Evolutionary conservation across 2,888 invertebrate genomes (phyloP).

Genomic region (Ectobius pallidus): DNA sequence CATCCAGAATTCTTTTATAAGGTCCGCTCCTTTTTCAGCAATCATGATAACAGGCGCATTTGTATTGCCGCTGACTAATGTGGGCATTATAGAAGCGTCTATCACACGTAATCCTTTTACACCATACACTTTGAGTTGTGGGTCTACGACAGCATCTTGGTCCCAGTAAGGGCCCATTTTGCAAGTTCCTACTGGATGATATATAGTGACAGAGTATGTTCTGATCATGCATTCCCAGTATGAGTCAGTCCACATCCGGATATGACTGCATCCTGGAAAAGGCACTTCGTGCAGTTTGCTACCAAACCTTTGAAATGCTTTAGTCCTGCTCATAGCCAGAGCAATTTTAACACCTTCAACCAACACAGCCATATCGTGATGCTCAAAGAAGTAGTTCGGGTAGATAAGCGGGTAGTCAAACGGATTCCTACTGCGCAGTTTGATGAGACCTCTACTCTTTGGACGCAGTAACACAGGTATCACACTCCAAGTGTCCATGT

Average conservation of each 20-base stretch:
- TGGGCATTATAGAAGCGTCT: conserved; percentile 88
- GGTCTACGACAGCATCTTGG: conserved; percentile 81
- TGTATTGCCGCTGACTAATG: conserved; percentile 82
- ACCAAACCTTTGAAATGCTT: conserved; percentile 65
- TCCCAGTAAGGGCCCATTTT: conserved; percentile 93
- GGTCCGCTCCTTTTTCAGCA: conserved; percentile 86
- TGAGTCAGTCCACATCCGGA: conserved; percentile 71
- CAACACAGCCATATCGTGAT: conserved; percentile 77
- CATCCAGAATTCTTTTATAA: conserved; percentile 83
- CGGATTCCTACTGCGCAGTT: conserved; percentile 81
- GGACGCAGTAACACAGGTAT: conserved; percentile 86
- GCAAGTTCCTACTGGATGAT: conserved; percentile 85
- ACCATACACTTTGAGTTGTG: conserved; percentile 68
- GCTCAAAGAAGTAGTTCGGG: conserved; percentile 87
- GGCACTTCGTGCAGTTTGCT: conserved; percentile 71
- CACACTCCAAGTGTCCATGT: conserved; percentile 82
- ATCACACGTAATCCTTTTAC: conserved; percentile 78
- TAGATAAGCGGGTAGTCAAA: conserved; percentile 88
- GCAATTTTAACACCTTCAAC: conserved; percentile 87
- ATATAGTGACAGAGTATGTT: conserved; percentile 81
- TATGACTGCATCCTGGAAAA: conserved; percentile 78
- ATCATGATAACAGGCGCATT: conserved; percentile 90
- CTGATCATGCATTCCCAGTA: conserved; percentile 90
- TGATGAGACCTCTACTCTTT: conserved; percentile 80
- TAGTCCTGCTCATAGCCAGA: conserved; percentile 78